Base-by-base conservation (phyloP, 2,888 invertebrate species). In the Liopterus haemorrhoidalis region DNA sequence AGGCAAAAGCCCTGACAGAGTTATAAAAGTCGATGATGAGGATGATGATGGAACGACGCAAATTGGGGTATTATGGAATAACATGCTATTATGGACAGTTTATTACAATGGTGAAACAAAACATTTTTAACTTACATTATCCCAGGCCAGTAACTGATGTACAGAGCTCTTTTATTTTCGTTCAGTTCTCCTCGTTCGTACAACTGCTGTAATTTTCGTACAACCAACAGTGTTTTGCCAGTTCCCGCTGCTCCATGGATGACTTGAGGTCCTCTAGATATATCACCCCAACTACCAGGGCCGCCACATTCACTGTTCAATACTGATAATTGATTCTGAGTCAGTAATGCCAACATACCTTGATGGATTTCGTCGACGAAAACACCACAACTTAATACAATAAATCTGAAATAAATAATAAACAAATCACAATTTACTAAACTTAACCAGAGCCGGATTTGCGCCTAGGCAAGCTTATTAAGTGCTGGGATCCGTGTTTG, bases 171-270 rank as follows among this genome's bases (percentile, higher is more conserved):
- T 41, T 65, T 63, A 2, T 59, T 43, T 21, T 57, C 59, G 44
- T 65, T 55, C 2, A 67, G 53, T 31, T 56, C 51, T 5, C 64
- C 64, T 11, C 50, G 46, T 39, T 61, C 50, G 44, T 62, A 48
- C 15, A 66, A 50, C 38, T 60, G 57, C 50, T 65, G 55, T 21
- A 67, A 56, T 59, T 65, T 67, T 52, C 58, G 60, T 45, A 67
- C 51, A 48, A 64, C 54, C 39, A 67, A 53, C 31, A 66, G 49
- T n/a, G 66, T 67, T 54, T 67, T 67, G 11, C 31, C 66, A 5
- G 65, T 65, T n/a, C 66, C 66, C n/a, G 66, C 66, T 9, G 64
- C 64, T 8, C 66, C 66, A 44, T 67, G 66, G 4, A 65, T 63
- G 5, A 65, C 63, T 46, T 64, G 51, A 19, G 61, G 56, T 8